A percentile compares a stretch with the other conserved stretches of the same genome.
Conservation (phyloP, 2,113 vertebrate species). For the Asarcornis scutulata region DNA sequence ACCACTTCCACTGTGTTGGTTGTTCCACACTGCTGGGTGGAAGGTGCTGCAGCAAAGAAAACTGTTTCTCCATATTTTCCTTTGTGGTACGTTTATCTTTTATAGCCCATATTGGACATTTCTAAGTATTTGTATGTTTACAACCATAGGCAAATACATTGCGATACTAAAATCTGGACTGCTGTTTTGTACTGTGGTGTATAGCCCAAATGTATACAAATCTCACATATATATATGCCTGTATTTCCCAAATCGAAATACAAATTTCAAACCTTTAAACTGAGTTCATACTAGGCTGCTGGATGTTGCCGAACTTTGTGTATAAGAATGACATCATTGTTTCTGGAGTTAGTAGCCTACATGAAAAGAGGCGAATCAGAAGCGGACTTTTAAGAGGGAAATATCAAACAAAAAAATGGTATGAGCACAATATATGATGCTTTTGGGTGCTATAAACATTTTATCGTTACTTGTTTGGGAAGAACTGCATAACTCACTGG, state of each 20-base stretch:
- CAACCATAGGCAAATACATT: not conserved
- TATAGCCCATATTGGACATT: not conserved
- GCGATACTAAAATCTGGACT: not conserved
- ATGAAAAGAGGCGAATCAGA: constrained; percentile 13
- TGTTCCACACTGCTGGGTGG: not conserved
- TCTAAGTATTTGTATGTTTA: not conserved
- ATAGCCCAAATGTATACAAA: not conserved
- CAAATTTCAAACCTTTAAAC: not conserved
- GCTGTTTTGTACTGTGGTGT: not conserved
- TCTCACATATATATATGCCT: not conserved
- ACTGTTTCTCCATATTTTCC: not conserved
- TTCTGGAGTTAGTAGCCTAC: not conserved
- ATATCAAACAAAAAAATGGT: constrained; percentile 50
- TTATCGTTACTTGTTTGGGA: constrained; percentile 57
- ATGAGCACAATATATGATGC: not conserved
- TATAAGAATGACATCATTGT: constrained; percentile 40
- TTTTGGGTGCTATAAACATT: constrained; percentile 49
- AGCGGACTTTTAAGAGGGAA: constrained; percentile 45
- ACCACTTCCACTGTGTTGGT: not conserved
- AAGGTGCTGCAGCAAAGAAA: not conserved
- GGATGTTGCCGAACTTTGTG: not conserved
- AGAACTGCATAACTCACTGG: constrained; percentile 39
- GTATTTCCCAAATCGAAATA: not conserved
- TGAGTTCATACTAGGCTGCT: not conserved
- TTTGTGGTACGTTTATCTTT: not conserved